Evolutionary conservation across 2,888 invertebrate species (phyloP), one percentile per base, ranked within the genome.

Genomic region (Amaurobius ferox): DNA sequence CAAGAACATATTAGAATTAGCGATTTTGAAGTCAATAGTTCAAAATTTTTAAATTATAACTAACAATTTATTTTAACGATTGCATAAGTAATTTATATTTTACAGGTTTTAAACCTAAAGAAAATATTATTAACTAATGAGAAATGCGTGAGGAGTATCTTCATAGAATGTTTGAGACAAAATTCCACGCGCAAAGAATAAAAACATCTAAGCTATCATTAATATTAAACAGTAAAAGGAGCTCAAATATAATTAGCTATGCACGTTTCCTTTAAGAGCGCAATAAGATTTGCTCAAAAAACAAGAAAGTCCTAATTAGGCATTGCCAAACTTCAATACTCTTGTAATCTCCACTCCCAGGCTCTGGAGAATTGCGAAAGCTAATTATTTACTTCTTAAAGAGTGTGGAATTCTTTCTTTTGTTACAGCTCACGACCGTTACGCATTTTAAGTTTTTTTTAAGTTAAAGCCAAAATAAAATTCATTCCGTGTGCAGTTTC

Each of bases 351-450:
- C n/a, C n/a, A 11, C 16, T 44, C 35, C 19, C 28, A 30, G 61
- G 40, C 83, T 72, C 83, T 64, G 64, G 77, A 72, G 73, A 78
- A 67, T 35, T 35, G 67, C n/a, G 68, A 44, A 78, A 67, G 78
- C 85, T 85, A 85, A 85, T 85, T 85, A 85, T 85, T 85, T 85
- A 85, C 76, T 73, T 67, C 78, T 85, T 77, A 78, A 85, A 85
- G 76, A 72, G 72, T 64, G 39, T 70, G 72, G 81, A n/a, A 68
- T 71, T 77, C n/a, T 77, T 71, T 71, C 76, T 74, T 83, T 66
- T 70, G 32, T 26, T n/a, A n/a, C n/a, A n/a, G n/a, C n/a, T n/a
- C n/a, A n/a, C n/a, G 74, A 76, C 40, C 61, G 32, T 70, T 81
- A 68, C 74, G 74, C 68, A 81, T 76, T 81, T 35, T 35, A 35